Percentiles rank a stretch among this genome's conserved stretches.
phyloP scores from a whole-genome alignment of 2,113 vertebrate species.

The Centrocercus urophasianus region DNA sequence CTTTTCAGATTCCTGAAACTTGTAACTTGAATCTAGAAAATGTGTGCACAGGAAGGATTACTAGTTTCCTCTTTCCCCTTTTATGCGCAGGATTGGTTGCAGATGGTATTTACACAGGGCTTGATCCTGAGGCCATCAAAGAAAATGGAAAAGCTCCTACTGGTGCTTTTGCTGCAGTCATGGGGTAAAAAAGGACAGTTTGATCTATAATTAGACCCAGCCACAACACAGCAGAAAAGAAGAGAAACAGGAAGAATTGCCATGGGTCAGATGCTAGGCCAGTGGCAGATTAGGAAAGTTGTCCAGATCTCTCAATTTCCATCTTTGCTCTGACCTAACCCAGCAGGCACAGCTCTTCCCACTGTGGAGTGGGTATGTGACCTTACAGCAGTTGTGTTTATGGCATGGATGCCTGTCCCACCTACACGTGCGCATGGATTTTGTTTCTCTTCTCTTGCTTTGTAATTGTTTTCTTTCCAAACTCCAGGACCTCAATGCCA shows the following conservation, averaged over 20 bases:
- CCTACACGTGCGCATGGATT: background rate
- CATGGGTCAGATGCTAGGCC: conserved; percentile 35
- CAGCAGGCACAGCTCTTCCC: background rate
- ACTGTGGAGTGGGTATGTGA: background rate
- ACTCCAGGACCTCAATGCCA: background rate
- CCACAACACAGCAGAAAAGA: conserved; percentile 33
- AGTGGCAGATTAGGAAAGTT: conserved; percentile 39
- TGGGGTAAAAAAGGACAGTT: background rate
- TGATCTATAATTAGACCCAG: conserved; percentile 68
- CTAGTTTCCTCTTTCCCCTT: conserved; percentile 27
- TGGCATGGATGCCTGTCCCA: accelerated
- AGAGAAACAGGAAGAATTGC: conserved; percentile 43
- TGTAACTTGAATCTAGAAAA: conserved; percentile 42
- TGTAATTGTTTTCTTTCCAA: background rate
- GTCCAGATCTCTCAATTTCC: conserved; percentile 4
- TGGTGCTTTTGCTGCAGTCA: conserved; percentile 10
- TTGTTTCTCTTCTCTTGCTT: background rate
- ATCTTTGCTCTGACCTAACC: conserved; percentile 5
- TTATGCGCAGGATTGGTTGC: conserved; percentile 47
- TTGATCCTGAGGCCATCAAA: conserved; percentile 58
- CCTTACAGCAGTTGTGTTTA: background rate
- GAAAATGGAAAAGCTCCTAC: conserved; percentile 53
- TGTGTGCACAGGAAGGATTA: conserved; percentile 11
- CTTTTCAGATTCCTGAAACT: conserved; percentile 4
- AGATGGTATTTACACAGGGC: conserved; percentile 65